Evolutionary conservation across 2,797 vertebrate genomes (phyloP).

Genomic region (Linurgus olivaceus): DNA sequence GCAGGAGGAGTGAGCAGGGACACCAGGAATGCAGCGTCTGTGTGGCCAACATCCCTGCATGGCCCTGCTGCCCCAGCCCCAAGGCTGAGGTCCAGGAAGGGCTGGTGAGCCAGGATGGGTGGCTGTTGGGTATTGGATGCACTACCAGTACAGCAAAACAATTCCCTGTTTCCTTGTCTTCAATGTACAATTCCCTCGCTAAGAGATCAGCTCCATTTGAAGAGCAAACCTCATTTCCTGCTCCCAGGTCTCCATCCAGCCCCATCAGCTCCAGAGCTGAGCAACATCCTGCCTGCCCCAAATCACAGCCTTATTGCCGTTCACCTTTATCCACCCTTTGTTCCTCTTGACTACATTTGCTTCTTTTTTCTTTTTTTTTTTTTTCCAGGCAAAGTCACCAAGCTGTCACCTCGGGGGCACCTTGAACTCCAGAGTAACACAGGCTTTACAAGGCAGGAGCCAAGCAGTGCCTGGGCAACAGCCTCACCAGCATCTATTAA

Average conservation of each 20-base stretch:
- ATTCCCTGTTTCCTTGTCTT: too few relatives aligned
- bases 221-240: not conserved
- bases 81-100: not conserved
- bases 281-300: not conserved
- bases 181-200: accelerated
- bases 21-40: accelerated
- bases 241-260: not conserved
- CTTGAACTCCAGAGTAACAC: not conserved
- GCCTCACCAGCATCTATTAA: slow-evolving; percentile 45
- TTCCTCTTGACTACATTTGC: not conserved
- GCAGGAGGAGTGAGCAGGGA: not conserved
- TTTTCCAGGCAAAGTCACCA: not conserved
- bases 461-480: slow-evolving; percentile 9
- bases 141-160: not conserved
- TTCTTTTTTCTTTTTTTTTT: not conserved
- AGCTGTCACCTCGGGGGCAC: slow-evolving; percentile 39
- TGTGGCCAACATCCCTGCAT: accelerated
- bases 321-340: accelerated
- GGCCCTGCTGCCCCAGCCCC: not conserved
- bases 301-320: not conserved
- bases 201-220: accelerated
- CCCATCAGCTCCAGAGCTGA: not conserved
- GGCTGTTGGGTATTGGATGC: not conserved
- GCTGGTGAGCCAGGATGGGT: not conserved
- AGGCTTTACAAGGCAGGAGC: slow-evolving; percentile 23